Base-by-base conservation (phyloP, 2,888 invertebrate species). In the Meganola albula region DNA sequence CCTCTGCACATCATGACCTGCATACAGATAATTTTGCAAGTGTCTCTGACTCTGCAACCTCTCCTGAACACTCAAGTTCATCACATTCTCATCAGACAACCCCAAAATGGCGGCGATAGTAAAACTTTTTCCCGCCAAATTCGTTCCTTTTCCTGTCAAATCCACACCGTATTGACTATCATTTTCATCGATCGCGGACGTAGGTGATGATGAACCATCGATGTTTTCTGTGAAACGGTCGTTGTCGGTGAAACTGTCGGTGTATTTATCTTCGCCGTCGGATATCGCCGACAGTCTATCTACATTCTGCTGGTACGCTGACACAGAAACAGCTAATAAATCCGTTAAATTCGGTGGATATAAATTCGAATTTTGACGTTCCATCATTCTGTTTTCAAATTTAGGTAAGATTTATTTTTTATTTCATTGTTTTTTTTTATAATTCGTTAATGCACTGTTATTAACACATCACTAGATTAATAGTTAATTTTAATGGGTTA, bases 81-180 rank as follows among this genome's bases (percentile, higher is more conserved):
- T 88, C 3, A 75, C 84, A 55, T 84, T 82, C 4, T 82, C 80
- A 3, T 83, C 83, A 34, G 92, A 90, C 44, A 94, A 71, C 0
- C 95, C 95, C 53, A 96, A 88, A 58, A 95, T 95, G 43, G 95
- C 94, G 44, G 95, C 95, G 53, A 96, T 96, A 12, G 95, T 95
- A 59, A 96, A 96, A 4, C 94, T 93, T 61, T 92, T 93, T 23
- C 90, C 90, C 22, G 69, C 77, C 42, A 85, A 72, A 63, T 68
- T 74, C 0, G 80, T 82, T 0, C 66, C 66, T 51, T 84, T 85
- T 1, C 82, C 84, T 0, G 78, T 78, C 49, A 85, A 58, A 37
- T 85, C 85, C 1, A 84, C 85, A 1, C 84, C 85, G 34, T 73
- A 79, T 0, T 74, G 65, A 33, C 71, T 73, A 35, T 82, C 79